Evolutionary conservation across 2,797 vertebrate genomes (phyloP), one percentile per base, ranked within the genome.

Genomic region (Meda fulgida): DNA sequence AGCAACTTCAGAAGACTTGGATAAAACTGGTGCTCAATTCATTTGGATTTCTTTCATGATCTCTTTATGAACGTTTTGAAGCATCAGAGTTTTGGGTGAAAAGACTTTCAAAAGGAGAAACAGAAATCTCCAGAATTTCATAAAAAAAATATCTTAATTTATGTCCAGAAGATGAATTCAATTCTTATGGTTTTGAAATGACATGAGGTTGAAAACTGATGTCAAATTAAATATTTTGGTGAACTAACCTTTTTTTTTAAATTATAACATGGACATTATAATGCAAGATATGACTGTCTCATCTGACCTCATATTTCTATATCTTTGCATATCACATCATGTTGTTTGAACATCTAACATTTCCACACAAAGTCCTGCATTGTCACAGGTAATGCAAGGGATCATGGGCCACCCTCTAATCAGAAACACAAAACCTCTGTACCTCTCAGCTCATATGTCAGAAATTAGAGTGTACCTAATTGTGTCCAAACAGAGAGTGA

Each of bases 391-490:
- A 80, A 77, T 31, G 16, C 34, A 19, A 11, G 21, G 48, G 38
- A 40, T 31, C 21, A n/a, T 65, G 31, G 80, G 73, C 34, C 78
- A 55, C 36, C 60, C 77, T 82, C 69, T 86, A 40, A 85, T 69
- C 80, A 53, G 83, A 76, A 87, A 86, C 86, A 76, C 43, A 26
- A 53, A 82, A 76, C 75, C 72, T 77, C 48, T 78, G 84, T 70
- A 51, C 71, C 80, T 63, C 43, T 34, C 63, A 69, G 36, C 67
- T 89, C 83, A 78, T 53, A 71, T 89, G 67, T 88, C 87, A 88
- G 77, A 88, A 89, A 85, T 88, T 36, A 88, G 79, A 88, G 46
- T n/a, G 51, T 85, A 79, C 71, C 86, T 88, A 89, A 91, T 89
- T 87, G 84, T 72, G 78, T 60, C 66, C 84, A 83, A 86, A 78